These are phyloP conservation scores for Nysson spinosus DNA, from an alignment of 2,888 invertebrate species.

Conservation along the genomic window DNA sequence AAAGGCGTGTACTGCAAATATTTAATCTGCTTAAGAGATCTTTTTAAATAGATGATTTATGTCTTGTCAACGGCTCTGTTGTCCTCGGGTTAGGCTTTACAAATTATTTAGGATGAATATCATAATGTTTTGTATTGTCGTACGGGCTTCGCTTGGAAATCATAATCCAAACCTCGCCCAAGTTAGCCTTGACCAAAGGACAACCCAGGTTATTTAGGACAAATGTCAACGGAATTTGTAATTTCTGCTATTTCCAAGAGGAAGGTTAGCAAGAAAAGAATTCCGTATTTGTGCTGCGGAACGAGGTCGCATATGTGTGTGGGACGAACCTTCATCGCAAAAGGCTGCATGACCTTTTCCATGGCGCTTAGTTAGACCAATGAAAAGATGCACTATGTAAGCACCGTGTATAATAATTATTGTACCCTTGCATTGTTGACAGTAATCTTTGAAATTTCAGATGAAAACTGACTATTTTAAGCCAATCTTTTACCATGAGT, in stretches of 20 bases:
- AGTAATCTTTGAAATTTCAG: too few species aligned
- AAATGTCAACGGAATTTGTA: background rate
- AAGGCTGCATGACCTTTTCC: slow-evolving; percentile 50
- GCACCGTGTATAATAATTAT: slow-evolving; percentile 1
- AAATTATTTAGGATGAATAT: too few species aligned
- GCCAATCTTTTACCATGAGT: too few species aligned
- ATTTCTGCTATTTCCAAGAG: slow-evolving; percentile 11
- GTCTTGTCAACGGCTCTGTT: too few species aligned
- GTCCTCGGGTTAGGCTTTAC: too few species aligned
- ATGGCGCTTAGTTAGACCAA: slow-evolving; percentile 37
- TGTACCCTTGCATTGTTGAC: too few species aligned
- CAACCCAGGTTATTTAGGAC: background rate
- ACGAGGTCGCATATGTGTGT: background rate
- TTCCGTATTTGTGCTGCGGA: slow-evolving; percentile 12
- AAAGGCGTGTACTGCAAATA: slow-evolving; percentile 5
- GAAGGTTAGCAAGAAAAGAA: background rate
- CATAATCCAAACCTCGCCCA: background rate
- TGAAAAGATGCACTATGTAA: slow-evolving; percentile 16
- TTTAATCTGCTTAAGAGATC: too few species aligned
- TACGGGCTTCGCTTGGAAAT: background rate
- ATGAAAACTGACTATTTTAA: too few species aligned
- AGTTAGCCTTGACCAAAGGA: slow-evolving; percentile 22
- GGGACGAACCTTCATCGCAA: slow-evolving; percentile 26
- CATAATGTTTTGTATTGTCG: background rate
- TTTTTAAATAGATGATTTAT: too few species aligned